A percentile compares a stretch with the other conserved stretches of the same genome.
These are phyloP conservation scores for Scolanthus callimorphus DNA, from an alignment of 92 coral and sea anemone species.

Conservation along the genomic window DNA sequence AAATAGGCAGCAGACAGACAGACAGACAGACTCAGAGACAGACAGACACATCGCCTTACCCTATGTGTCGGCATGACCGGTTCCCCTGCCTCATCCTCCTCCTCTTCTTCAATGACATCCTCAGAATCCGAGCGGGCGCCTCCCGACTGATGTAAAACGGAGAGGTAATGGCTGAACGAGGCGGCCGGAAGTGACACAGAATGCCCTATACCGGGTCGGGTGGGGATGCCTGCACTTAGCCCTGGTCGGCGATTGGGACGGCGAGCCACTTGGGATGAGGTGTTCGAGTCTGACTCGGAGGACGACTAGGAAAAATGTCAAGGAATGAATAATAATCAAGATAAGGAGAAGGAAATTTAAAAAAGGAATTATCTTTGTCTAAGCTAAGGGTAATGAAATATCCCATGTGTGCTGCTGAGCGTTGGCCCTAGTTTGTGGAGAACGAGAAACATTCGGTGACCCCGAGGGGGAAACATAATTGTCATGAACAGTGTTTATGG, in stretches of 20 bases:
- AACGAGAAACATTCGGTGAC: too few species aligned
- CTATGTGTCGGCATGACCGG: background rate
- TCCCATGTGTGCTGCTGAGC: too few species aligned
- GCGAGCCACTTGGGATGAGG: background rate
- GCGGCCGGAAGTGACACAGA: slow-evolving; percentile 74
- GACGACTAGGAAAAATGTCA: background rate
- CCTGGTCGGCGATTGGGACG: slow-evolving; percentile 38
- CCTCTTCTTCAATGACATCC: slow-evolving; percentile 45
- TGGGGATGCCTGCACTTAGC: background rate
- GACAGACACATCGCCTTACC: background rate
- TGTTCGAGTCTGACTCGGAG: background rate
- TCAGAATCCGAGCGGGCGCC: slow-evolving; percentile 31
- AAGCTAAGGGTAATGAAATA: too few species aligned
- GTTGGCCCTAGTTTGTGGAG: too few species aligned
- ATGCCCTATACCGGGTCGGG: slow-evolving; percentile 60
- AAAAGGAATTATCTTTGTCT: too few species aligned
- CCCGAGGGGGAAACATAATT: too few species aligned
- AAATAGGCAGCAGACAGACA: too few species aligned
- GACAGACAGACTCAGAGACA: too few species aligned
- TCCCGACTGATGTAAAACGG: slow-evolving; percentile 18
- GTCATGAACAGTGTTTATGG: too few species aligned
- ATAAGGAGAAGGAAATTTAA: too few species aligned
- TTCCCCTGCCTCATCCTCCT: slow-evolving; percentile 23
- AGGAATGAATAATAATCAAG: too few species aligned
- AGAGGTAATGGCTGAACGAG: slow-evolving; percentile 60